These are phyloP conservation scores for Tetragnatha montana DNA, from an alignment of 2,888 invertebrate genomes.

Conservation along the genomic window DNA sequence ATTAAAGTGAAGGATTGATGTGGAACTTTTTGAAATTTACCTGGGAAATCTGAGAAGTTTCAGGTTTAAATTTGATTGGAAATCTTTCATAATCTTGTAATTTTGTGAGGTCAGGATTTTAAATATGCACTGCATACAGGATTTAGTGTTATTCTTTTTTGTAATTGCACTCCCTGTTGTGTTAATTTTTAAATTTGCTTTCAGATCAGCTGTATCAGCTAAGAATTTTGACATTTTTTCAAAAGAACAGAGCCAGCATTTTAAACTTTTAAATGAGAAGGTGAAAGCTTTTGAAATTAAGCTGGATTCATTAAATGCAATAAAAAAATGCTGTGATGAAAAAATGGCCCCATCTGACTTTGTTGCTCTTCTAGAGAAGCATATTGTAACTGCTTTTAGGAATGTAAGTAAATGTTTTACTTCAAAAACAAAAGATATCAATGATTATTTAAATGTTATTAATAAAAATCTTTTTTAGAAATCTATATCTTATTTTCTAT, in stretches of 20 bases:
- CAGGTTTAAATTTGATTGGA: no score
- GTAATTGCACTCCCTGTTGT: neutral
- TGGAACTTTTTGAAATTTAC: no score
- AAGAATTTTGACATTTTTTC: neutral
- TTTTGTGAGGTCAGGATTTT: no score
- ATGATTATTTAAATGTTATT: neutral
- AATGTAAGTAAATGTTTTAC: constrained; percentile 39
- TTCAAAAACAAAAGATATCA: neutral
- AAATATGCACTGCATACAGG: no score
- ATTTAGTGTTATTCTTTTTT: no score
- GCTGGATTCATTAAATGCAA: neutral
- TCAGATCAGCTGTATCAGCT: constrained; percentile 2
- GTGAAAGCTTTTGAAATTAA: constrained; percentile 45
- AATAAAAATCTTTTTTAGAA: neutral
- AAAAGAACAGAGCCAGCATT: constrained; percentile 9
- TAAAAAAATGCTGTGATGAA: constrained; percentile 55
- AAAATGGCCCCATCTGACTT: constrained; percentile 40
- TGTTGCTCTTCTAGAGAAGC: constrained; percentile 24
- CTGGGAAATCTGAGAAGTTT: no score
- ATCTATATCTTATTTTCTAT: neutral
- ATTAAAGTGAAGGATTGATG: no score
- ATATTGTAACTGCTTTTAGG: constrained; percentile 47
- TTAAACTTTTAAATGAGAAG: constrained; percentile 25
- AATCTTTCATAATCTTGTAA: no score
- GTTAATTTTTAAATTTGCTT: neutral